Conservation (phyloP, 2,888 invertebrate genomes). For the Pollenia labialis region DNA sequence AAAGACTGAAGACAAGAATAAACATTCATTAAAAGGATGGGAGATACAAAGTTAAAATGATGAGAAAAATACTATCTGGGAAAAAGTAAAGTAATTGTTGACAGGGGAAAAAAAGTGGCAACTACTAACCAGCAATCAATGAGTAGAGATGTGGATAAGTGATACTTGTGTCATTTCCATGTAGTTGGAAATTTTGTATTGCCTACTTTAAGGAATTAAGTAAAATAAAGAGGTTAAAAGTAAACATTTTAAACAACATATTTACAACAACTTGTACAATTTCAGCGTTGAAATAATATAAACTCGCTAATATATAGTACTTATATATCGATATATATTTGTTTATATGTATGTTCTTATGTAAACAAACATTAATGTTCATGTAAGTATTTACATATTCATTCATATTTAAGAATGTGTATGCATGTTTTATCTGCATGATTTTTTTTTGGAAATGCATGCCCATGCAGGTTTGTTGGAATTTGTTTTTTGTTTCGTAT, state of each 20-base stretch:
- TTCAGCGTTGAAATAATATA: too few relatives aligned
- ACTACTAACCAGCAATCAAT: neutral
- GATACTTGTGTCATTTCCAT: conserved; percentile 1
- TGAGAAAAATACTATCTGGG: neutral
- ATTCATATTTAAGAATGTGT: neutral
- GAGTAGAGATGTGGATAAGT: neutral
- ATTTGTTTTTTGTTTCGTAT: neutral
- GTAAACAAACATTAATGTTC: neutral
- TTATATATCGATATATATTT: too few relatives aligned
- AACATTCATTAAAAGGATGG: conserved; percentile 47
- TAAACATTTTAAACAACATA: too few relatives aligned
- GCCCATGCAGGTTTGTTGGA: conserved; percentile 11
- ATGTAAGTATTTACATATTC: neutral
- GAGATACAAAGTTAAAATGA: neutral
- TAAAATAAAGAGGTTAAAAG: too few relatives aligned
- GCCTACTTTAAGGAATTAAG: conserved; percentile 50
- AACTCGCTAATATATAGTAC: too few relatives aligned
- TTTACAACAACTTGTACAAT: too few relatives aligned
- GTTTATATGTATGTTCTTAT: too few relatives aligned
- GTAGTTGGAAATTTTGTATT: conserved; percentile 21
- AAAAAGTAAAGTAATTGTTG: conserved; percentile 54
- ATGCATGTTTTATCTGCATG: neutral
- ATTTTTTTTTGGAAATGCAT: neutral
- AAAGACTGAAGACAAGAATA: conserved; percentile 35
- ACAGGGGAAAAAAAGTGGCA: conserved; percentile 25